Percentiles rank a stretch among this genome's conserved stretches.
phyloP scores from a whole-genome alignment of 1,140 invertebrate genomes.

The Argopecten irradians region DNA sequence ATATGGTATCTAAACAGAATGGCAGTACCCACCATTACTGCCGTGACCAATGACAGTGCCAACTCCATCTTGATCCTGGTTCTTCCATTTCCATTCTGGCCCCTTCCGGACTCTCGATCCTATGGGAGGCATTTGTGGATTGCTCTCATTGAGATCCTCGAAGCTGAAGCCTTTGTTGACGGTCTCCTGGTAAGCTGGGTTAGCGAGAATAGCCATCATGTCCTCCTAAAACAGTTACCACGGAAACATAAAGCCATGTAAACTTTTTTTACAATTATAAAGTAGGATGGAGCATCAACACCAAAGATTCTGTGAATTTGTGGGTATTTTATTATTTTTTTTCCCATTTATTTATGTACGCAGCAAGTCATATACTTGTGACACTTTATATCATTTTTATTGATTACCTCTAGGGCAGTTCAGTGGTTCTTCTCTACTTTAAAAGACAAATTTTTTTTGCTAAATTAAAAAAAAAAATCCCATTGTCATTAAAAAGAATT shows the following conservation, averaged over 20 bases:
- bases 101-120: constrained; percentile 56
- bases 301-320: too few species aligned
- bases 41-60: constrained; percentile 57
- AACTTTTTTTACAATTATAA: not conserved
- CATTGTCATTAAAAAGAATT: too few species aligned
- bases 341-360: too few species aligned
- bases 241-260: too few species aligned
- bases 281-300: not conserved
- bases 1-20: not conserved
- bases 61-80: constrained; percentile 54
- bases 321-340: too few species aligned
- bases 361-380: too few species aligned
- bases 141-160: not conserved
- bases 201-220: not conserved
- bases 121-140: constrained; percentile 43
- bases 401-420: too few species aligned
- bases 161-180: not conserved
- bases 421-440: too few species aligned
- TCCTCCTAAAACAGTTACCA: not conserved
- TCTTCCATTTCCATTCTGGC: constrained; percentile 54
- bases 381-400: too few species aligned
- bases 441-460: too few species aligned
- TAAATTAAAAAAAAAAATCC: too few species aligned
- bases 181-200: not conserved
- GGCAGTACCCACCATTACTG: constrained; percentile 33